These are phyloP conservation scores for Poecilobothrus nobilitatus DNA, from an alignment of 2,888 invertebrate genomes.

Conservation along the genomic window DNA sequence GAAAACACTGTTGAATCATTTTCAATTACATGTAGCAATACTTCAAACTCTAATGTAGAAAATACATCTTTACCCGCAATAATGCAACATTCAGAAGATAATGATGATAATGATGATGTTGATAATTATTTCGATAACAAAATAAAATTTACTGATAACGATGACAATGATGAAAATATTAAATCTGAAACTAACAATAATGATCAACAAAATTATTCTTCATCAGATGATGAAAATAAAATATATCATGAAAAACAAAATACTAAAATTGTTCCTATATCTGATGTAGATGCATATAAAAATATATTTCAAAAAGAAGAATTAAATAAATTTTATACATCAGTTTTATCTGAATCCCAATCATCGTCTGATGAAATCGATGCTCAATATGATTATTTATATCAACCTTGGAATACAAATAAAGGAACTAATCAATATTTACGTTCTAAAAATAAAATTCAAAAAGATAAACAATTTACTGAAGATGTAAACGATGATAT, in stretches of 20 bases:
- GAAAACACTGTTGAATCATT: background rate
- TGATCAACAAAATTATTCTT: background rate
- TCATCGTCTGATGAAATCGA: constrained; percentile 40
- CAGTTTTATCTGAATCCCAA: constrained; percentile 25
- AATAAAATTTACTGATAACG: background rate
- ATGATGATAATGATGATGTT: background rate
- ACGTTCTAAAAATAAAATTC: constrained; percentile 36
- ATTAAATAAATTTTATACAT: constrained; percentile 37
- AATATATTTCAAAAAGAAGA: constrained; percentile 30
- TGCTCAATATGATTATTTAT: constrained; percentile 28
- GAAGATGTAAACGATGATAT: constrained; percentile 28
- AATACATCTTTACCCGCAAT: background rate
- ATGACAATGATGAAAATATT: background rate
- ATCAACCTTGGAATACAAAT: constrained; percentile 32
- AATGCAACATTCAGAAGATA: background rate
- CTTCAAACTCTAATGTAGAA: too few species aligned
- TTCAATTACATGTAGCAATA: too few species aligned
- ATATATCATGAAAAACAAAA: background rate
- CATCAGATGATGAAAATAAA: background rate
- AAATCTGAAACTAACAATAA: background rate
- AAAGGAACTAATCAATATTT: too few species aligned
- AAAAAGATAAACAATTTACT: constrained; percentile 31
- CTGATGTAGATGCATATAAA: constrained; percentile 26
- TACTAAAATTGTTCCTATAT: background rate
- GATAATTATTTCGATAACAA: background rate